Conservation (phyloP, 2,888 invertebrate genomes). For the Stenoptilia bipunctidactyla region DNA sequence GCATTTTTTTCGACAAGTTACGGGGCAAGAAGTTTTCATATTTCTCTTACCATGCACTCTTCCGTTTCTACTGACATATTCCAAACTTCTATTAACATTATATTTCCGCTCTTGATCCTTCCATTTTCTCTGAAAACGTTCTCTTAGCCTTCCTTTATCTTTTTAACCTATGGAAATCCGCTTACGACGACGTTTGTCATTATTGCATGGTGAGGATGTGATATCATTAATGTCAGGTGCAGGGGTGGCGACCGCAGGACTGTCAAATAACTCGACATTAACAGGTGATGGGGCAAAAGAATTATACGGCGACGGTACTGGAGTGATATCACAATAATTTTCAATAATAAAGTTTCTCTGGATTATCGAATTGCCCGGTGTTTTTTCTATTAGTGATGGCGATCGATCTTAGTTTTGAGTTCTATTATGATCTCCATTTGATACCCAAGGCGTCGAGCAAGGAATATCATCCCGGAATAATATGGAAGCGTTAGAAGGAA, state of each 20-base stretch:
- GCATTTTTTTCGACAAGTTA: constrained; percentile 8
- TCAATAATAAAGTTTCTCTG: constrained; percentile 2
- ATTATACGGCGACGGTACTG: constrained; percentile 3
- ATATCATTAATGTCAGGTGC: constrained; percentile 6
- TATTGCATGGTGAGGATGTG: constrained; percentile 6
- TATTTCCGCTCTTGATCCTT: constrained; percentile 6
- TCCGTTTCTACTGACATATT: constrained; percentile 7
- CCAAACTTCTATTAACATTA: constrained; percentile 7
- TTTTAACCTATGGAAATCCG: constrained; percentile 2
- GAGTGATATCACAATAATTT: constrained; percentile 2
- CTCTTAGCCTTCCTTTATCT: constrained; percentile 7
- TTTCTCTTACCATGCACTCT: constrained; percentile 5
- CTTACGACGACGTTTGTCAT: constrained; percentile 2
- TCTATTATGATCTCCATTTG: no score
- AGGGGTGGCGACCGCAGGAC: constrained; percentile 4
- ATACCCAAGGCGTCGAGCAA: no score
- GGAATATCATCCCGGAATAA: no score
- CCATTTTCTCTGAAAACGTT: constrained; percentile 6
- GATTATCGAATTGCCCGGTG: no score
- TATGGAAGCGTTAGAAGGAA: no score
- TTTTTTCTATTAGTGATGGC: no score
- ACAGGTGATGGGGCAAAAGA: constrained; percentile 2
- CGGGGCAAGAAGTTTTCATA: constrained; percentile 7
- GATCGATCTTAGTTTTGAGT: no score
- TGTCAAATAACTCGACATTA: constrained; percentile 3